Evolutionary conservation across 2,888 invertebrate species (phyloP).

Genomic region (Catocala nupta): DNA sequence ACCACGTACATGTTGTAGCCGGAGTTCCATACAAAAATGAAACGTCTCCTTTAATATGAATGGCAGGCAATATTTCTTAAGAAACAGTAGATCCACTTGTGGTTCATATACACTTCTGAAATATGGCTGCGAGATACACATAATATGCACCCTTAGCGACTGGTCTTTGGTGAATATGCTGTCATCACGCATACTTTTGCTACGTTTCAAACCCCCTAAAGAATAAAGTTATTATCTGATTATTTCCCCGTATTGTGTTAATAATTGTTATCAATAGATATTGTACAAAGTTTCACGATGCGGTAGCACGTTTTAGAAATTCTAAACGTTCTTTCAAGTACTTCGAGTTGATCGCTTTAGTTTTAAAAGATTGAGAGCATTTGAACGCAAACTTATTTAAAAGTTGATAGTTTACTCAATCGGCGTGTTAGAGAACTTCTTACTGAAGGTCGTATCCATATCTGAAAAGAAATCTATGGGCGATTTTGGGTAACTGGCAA

Average conservation of each 20-base stretch:
- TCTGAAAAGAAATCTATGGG: not conserved
- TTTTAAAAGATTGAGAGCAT: slow-evolving; percentile 12
- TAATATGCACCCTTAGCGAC: no score
- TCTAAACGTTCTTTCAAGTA: slow-evolving; percentile 15
- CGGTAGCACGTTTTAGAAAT: slow-evolving; percentile 21
- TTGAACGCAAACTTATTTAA: slow-evolving; percentile 1
- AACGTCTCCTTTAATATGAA: no score
- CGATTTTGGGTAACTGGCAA: no score
- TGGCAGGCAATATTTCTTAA: no score
- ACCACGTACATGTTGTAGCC: no score
- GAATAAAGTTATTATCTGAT: not conserved
- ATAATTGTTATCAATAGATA: not conserved
- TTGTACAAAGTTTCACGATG: slow-evolving; percentile 12
- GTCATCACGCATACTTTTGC: no score
- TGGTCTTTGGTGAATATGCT: no score
- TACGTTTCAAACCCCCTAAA: no score
- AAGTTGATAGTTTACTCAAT: not conserved
- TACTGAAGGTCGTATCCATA: not conserved
- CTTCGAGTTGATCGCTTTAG: slow-evolving; percentile 11
- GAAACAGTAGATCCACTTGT: no score
- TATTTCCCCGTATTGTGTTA: not conserved
- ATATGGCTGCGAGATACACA: no score
- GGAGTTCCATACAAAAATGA: no score
- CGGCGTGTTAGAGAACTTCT: not conserved
- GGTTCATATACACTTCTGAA: no score